Conservation (phyloP, 1,140 invertebrate species). For the Drosophila hydei region DNA sequence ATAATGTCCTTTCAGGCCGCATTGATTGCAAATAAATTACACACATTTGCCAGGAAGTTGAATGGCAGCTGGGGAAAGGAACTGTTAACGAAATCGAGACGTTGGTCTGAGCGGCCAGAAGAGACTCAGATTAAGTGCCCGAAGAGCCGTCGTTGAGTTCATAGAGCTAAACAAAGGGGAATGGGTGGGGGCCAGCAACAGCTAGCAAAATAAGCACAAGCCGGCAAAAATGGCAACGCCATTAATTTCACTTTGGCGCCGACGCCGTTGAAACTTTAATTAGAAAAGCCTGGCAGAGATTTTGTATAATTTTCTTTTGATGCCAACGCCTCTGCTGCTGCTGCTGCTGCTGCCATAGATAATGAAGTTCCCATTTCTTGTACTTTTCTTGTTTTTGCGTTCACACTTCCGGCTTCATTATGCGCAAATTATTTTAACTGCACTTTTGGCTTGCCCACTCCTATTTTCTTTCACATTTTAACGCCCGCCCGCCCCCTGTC, state of each 20-base stretch:
- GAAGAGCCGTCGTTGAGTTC: conserved; percentile 60
- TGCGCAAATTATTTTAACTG: conserved; percentile 80
- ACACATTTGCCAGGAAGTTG: conserved; percentile 45
- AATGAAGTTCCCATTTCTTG: conserved; percentile 74
- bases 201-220: conserved; percentile 15
- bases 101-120: neutral
- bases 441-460: conserved; percentile 47
- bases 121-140: conserved; percentile 67
- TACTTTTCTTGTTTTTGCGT: conserved; percentile 71
- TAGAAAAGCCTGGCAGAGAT: conserved; percentile 72
- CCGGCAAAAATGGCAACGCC: conserved; percentile 56
- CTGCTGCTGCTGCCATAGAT: conserved; percentile 52
- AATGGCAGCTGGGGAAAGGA: conserved; percentile 9
- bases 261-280: conserved; percentile 74
- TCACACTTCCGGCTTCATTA: conserved; percentile 82
- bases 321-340: conserved; percentile 14
- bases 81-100: neutral
- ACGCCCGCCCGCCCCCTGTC: no score
- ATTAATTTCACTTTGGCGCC: conserved; percentile 80
- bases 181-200: conserved; percentile 8
- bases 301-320: conserved; percentile 75
- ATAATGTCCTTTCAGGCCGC: conserved; percentile 75
- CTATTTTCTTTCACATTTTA: neutral
- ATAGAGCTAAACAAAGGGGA: conserved; percentile 47
- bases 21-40: conserved; percentile 82